Base-by-base conservation (phyloP, 2,113 vertebrate species). In the Cepphus grylle region DNA sequence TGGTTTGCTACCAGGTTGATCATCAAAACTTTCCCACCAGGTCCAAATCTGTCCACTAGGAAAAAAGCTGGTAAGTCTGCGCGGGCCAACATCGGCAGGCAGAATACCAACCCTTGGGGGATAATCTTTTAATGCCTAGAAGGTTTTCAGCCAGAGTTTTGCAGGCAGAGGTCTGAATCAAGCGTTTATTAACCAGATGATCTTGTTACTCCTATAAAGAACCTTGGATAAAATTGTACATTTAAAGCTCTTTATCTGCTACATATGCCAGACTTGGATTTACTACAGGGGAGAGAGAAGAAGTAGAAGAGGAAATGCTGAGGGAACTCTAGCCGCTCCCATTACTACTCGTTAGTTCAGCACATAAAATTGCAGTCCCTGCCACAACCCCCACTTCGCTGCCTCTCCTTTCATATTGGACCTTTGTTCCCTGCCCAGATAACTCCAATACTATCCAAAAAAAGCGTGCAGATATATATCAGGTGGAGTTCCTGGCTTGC, bases 161-260 rank as follows among this genome's bases (percentile, higher is more conserved):
- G 59, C n/a, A 94, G 45, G 72, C 80, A 93, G 63, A 78, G 34
- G n/a, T 62, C 77, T 78, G 49, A 95, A 92, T 59, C 20, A 66
- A 88, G 26, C 9, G 1, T 86, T 90, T 92, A 94, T 91, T 95
- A 92, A 94, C 72, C 76, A 94, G 88, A 95, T 81, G 82, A 96
- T 96, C 80, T 94, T 90, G 59, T 95, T 97, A 88, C 76, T 88
- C 50, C 36, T 73, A 84, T 92, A 88, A 94, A 96, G 56, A 86
- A 49, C 80, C 72, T 91, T 81, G 95, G 83, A 96, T 96, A 91
- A 94, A 95, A 86, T 32, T 78, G 76, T 81, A 47, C 80, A 78
- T 96, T 95, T 96, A 94, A 91, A 96, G 70, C 12, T 84, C 80
- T 96, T 95, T 89, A 92, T 95, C 95, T 96, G 76, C 76, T 83